Percentiles rank a stretch among this genome's conserved stretches.
Conservation (phyloP, 2,797 vertebrate species). For the Danio aesculapii region DNA sequence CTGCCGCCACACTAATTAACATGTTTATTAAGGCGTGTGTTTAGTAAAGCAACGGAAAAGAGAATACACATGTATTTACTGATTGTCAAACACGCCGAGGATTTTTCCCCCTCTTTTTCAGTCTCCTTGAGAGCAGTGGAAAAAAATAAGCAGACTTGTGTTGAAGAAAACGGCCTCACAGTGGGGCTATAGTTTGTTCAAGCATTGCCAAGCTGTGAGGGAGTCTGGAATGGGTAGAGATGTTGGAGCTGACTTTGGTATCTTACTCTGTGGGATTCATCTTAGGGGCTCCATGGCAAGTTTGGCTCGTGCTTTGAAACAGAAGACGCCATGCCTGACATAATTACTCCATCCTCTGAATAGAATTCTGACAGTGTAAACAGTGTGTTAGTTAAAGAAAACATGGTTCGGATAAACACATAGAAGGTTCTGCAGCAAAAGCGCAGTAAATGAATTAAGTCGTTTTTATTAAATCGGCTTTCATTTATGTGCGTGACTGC, state of each 20-base stretch:
- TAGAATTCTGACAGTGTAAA: constrained; percentile 71
- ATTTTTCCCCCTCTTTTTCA: background rate
- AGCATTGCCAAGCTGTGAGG: constrained; percentile 57
- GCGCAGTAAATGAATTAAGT: background rate
- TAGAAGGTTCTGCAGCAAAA: constrained; percentile 8
- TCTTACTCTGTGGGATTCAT: constrained; percentile 63
- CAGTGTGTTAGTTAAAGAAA: constrained; percentile 68
- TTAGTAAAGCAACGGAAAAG: background rate
- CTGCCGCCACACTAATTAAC: constrained; percentile 17
- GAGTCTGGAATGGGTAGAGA: constrained; percentile 38
- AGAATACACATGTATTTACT: constrained; percentile 13
- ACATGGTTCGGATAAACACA: constrained; percentile 21
- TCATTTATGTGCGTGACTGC: background rate
- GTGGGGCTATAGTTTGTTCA: constrained; percentile 48
- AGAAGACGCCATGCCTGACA: constrained; percentile 62
- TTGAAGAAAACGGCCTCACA: constrained; percentile 46
- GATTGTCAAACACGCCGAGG: background rate
- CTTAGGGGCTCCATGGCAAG: constrained; percentile 56
- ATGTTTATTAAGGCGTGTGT: constrained; percentile 16
- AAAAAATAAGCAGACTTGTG: constrained; percentile 51
- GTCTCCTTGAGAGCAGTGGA: constrained; percentile 46
- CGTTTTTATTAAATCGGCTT: background rate
- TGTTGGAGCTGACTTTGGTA: constrained; percentile 59
- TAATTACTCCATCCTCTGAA: constrained; percentile 76
- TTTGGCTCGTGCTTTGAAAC: constrained; percentile 67